phyloP scores from a whole-genome alignment of 2,797 vertebrate species.

The Margarornis squamiger region DNA sequence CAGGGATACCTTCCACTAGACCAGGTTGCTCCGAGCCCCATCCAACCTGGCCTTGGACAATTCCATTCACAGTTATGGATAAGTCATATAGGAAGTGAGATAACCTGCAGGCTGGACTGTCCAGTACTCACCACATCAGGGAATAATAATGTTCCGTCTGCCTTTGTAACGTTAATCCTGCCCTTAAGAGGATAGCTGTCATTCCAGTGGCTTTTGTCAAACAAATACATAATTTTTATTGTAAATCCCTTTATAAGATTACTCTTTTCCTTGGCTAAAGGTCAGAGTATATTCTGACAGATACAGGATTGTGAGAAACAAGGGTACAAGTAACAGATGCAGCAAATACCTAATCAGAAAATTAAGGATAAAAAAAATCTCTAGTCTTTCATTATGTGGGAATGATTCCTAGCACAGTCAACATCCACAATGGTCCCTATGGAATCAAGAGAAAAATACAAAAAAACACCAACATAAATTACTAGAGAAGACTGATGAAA shows the following conservation, averaged over 20 bases:
- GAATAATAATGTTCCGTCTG: background rate
- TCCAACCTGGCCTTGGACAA: background rate
- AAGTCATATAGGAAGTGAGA: background rate
- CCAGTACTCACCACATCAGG: background rate
- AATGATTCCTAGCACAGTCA: background rate
- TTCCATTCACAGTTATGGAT: background rate
- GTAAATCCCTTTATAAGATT: constrained; percentile 2
- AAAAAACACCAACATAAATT: background rate
- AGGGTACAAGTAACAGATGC: background rate
- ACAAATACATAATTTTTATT: background rate
- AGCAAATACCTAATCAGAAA: background rate
- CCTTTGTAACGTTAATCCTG: background rate
- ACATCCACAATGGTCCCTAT: background rate
- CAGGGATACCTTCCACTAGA: background rate
- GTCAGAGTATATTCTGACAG: background rate
- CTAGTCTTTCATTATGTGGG: background rate
- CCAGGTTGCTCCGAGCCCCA: background rate
- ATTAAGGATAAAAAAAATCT: background rate
- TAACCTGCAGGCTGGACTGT: background rate
- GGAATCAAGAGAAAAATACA: background rate
- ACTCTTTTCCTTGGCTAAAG: background rate
- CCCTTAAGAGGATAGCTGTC: background rate
- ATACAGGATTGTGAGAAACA: background rate
- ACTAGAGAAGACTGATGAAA: background rate
- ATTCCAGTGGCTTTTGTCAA: background rate